These are phyloP conservation scores for Triops longicaudatus DNA, from an alignment of 1,140 invertebrate genomes.

Conservation along the genomic window DNA sequence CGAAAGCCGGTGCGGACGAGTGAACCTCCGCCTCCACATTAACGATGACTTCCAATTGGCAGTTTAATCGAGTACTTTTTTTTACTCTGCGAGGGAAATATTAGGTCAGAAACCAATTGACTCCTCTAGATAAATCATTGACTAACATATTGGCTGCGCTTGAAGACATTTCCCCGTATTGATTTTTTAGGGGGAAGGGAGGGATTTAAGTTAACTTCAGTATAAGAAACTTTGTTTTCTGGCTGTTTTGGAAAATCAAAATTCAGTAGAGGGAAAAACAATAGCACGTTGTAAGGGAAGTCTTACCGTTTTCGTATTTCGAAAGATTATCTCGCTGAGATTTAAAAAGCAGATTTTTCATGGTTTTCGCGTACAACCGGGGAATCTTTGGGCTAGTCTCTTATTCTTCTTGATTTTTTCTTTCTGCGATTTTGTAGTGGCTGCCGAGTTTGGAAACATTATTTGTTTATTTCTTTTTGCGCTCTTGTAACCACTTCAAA, in stretches of 20 bases:
- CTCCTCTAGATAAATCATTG: background rate
- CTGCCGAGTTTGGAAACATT: background rate
- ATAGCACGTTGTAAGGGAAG: background rate
- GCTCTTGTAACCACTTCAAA: no score
- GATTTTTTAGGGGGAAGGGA: background rate
- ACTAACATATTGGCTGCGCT: background rate
- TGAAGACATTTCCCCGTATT: background rate
- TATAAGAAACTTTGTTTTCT: background rate
- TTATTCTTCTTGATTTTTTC: background rate
- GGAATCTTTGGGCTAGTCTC: constrained; percentile 1
- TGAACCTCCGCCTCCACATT: background rate
- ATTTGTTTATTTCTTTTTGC: background rate
- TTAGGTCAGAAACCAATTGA: background rate
- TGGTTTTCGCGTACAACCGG: constrained; percentile 2
- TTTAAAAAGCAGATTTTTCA: background rate
- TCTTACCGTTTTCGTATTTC: background rate
- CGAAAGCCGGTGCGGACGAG: background rate
- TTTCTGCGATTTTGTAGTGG: background rate
- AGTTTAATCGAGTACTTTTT: background rate
- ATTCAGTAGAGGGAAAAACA: background rate
- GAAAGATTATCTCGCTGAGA: background rate
- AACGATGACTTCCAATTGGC: background rate
- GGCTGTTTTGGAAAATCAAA: background rate
- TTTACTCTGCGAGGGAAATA: background rate
- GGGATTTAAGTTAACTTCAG: background rate